Base-by-base conservation (phyloP, 2,888 invertebrate species). In the Drosophila colorata region DNA sequence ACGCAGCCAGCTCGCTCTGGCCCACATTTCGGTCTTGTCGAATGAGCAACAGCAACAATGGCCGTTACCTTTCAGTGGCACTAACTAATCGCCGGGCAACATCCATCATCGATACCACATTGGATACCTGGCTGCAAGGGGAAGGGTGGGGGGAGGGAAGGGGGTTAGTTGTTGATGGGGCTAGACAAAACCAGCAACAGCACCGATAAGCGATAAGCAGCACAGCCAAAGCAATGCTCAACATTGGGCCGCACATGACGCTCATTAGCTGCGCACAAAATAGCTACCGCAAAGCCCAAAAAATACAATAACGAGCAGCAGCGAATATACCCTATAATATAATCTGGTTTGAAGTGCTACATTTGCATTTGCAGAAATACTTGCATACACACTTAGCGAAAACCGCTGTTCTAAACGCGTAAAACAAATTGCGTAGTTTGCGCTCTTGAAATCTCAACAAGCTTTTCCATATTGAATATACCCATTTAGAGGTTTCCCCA, bases 41-140 rank as follows among this genome's bases (percentile, higher is more conserved):
- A 35, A 43, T 28, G 28, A 43, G 23, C 46, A 35, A 47, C 25
- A 65, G n/a, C 31, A 31, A 33, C 40, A 64, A 53, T 44, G 9
- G 14, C 44, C 9, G 14, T 44, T 53, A 68, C 58, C 71, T 74
- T 59, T 41, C 58, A 33, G 13, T 9, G 63, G 52, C 46, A 81
- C 79, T 71, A 75, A 69, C 75, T 81, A 78, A 81, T 79, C 78
- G 69, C 69, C 47, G 41, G 43, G 58, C 68, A 58, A 81, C 82
- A 81, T 82, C 58, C 68, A 84, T 84, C 80, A 81, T 71, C 56
- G 77, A 74, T 69, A 55, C 43, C 41, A 51, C 73, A 70, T 56
- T 68, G 65, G 58, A 65, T 65, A 70, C 37, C 33, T 61, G 43
- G 51, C 56, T 37, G 37, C 11, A 9, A 0, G 28, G 38, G 33